These are phyloP conservation scores for Phrynocephalus versicolor DNA, from an alignment of 2,113 vertebrate species.

Conservation along the genomic window DNA sequence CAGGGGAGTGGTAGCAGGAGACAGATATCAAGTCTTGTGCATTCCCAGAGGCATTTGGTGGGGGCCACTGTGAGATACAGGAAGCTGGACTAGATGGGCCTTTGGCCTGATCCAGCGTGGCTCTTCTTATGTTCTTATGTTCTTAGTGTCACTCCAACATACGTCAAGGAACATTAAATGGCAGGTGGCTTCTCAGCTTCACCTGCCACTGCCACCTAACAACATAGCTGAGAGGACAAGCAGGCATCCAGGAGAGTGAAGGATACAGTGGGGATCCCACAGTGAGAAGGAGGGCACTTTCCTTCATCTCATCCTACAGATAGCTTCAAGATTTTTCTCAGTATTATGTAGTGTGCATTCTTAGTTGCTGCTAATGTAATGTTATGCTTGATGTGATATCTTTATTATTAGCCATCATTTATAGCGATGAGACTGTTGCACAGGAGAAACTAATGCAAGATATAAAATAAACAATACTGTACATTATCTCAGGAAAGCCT, in stretches of 20 bases:
- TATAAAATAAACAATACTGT: slow-evolving; percentile 3
- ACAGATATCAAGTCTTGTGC: no score
- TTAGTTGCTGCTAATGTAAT: not conserved
- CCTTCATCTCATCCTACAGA: no score
- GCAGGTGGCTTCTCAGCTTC: not conserved
- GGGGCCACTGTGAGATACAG: no score
- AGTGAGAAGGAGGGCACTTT: not conserved
- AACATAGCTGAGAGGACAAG: not conserved
- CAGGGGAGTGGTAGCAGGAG: no score
- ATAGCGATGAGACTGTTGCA: not conserved
- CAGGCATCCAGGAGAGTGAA: no score
- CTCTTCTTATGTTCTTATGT: no score
- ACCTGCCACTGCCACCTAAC: not conserved
- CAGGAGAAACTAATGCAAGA: not conserved
- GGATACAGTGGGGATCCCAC: not conserved
- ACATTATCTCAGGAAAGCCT: not conserved
- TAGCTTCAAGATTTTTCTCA: no score
- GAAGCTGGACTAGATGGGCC: no score
- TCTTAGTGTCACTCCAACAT: no score
- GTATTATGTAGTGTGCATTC: no score
- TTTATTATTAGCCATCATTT: not conserved
- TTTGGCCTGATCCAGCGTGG: no score
- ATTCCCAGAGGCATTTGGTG: no score
- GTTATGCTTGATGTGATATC: not conserved
- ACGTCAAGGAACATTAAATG: not conserved